Base-by-base conservation (phyloP, 2,888 invertebrate genomes). In the Meiosimyza platycephala region DNA sequence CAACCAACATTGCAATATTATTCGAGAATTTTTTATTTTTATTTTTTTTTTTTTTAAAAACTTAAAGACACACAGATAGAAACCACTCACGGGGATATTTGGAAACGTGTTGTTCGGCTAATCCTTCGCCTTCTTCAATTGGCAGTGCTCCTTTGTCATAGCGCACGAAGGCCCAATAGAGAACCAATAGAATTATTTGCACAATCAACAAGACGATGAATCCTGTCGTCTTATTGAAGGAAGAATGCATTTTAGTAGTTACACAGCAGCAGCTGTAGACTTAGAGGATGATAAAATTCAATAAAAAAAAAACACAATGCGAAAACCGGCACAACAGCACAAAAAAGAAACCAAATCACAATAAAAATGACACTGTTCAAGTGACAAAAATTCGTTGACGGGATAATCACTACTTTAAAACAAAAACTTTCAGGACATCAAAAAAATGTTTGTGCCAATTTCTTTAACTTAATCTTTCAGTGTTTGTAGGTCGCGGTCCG, bases 141-240 rank as follows among this genome's bases (percentile, higher is more conserved):
- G 88, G 88, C 71, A 84, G 74, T 59, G 84, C 82, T 78, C 80
- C 83, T 76, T 86, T 83, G 76, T 86, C 85, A 81, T 89, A 89
- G 80, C 89, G 88, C 84, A 89, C 87, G 84, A 88, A 84, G 80
- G 87, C 79, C 81, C 88, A 89, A 85, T 88, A 89, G 79, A 89
- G 81, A 77, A 87, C 85, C 78, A 90, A 85, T 79, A 90, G 82
- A 78, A 88, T 81, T 82, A 89, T 85, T 86, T 90, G 88, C 79
- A 89, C 83, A 79, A 86, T 81, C 80, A 89, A 85, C 76, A 90
- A 86, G 79, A 85, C 84, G 76, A 88, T 79, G 83, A 88, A 87
- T 76, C 88, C 87, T 75, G 86, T 83, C 80, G 84, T 83, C 80
- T 85, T 85, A 68, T 81, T 75, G 66, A 80, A 80, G 70, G 85